A percentile compares a stretch with the other conserved stretches of the same genome.
Conservation (phyloP, 2,113 vertebrate species). For the Rhombomys opimus region DNA sequence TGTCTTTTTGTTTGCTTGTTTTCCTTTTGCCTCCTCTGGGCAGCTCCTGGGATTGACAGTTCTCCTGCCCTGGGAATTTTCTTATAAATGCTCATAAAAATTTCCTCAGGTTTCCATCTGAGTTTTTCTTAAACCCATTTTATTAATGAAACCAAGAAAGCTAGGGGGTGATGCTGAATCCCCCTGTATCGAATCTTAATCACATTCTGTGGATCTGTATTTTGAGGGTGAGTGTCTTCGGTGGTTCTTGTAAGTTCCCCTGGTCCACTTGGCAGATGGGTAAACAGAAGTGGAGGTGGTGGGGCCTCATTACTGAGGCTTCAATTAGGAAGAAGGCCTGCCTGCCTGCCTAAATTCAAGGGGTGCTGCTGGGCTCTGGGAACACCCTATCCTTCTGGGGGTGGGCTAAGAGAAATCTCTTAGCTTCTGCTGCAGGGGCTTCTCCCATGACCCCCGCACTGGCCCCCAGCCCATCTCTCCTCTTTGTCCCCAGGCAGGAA, state of each 20-base stretch:
- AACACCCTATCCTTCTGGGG: accelerated
- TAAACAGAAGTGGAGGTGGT: not conserved
- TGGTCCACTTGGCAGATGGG: conserved; percentile 4
- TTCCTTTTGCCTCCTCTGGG: not conserved
- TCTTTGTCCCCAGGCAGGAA: conserved; percentile 15
- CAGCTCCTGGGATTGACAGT: not conserved
- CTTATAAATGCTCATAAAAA: not conserved
- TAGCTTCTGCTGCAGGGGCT: not conserved
- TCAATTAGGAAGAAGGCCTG: not conserved
- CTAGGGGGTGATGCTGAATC: not conserved
- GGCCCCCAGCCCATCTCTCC: not conserved
- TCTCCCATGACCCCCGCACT: conserved; percentile 41
- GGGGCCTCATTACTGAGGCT: not conserved
- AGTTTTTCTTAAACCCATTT: not conserved
- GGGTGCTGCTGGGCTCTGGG: not conserved
- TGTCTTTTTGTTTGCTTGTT: not conserved
- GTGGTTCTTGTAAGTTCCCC: not conserved
- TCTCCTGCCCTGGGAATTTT: not conserved
- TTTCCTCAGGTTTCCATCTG: not conserved
- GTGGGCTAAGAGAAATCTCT: not conserved
- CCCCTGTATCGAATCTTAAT: not conserved
- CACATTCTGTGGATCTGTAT: not conserved
- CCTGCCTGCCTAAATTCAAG: not conserved
- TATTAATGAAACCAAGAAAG: not conserved
- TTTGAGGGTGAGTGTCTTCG: not conserved